Evolutionary conservation across 2,797 vertebrate genomes (phyloP).

Genomic region (Silurus aristotelis): DNA sequence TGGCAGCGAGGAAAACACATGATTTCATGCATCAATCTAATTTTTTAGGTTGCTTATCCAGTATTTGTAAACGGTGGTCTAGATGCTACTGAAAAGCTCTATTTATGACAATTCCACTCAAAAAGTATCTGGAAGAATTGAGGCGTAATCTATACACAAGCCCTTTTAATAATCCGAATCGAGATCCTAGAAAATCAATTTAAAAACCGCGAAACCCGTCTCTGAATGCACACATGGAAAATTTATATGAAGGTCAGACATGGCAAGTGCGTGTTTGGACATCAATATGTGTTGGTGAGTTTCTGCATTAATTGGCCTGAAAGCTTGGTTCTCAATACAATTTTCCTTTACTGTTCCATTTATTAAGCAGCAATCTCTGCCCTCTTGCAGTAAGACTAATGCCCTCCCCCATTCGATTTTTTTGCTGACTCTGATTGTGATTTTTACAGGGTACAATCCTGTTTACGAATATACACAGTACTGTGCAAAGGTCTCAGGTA

Average conservation of each 20-base stretch:
- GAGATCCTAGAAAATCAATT: not conserved
- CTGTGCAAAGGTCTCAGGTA: not conserved
- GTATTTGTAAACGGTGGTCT: not conserved
- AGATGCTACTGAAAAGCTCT: too few relatives aligned
- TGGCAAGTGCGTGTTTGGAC: not conserved
- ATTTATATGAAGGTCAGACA: not conserved
- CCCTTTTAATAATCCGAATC: not conserved
- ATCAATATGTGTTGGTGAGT: not conserved
- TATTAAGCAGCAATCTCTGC: not conserved
- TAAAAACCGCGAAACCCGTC: not conserved
- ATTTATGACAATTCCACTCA: not conserved
- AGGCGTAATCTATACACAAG: not conserved
- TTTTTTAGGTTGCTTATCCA: too few relatives aligned
- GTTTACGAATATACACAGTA: not conserved
- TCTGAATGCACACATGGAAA: not conserved
- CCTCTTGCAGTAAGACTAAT: not conserved
- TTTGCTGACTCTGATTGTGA: not conserved
- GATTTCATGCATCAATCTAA: not conserved
- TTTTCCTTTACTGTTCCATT: not conserved
- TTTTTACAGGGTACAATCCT: not conserved
- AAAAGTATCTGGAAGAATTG: not conserved
- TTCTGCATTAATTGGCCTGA: constrained; percentile 3
- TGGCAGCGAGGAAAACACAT: not conserved
- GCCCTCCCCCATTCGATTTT: not conserved
- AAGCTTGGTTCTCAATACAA: not conserved